Evolutionary conservation across 2,888 invertebrate species (phyloP), one percentile per base, ranked within the genome.

Genomic region (Desoria tigrina): DNA sequence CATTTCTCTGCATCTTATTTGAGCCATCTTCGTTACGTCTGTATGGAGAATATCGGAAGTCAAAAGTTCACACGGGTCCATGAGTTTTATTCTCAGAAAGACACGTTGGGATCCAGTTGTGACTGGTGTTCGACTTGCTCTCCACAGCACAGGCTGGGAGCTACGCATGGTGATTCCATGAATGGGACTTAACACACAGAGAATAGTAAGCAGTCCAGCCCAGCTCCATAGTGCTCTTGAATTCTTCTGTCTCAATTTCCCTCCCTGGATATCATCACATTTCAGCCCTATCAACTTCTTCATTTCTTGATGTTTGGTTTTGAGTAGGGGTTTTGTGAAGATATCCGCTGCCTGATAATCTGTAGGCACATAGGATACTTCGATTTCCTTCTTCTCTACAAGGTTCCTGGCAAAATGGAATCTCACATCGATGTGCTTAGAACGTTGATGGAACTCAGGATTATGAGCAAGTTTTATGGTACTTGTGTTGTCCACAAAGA

Each of bases 401-500:
- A 49, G 71, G 58, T 18, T 61, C 24, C 64, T 51, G 0, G 63
- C 61, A 49, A 61, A 76, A 51, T 74, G 73, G 53, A 70, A 69
- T 18, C 69, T 27, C 0, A 77, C 57, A 26, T 65, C 71, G 16
- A 77, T 77, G 57, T 78, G 77, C 51, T 77, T 77, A 0, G 74
- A 74, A 27, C 69, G 51, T 6, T 63, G 39, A 42, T 75, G 74
- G 23, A 67, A 62, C 32, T 72, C 73, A n/a, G n/a, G n/a, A n/a
- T n/a, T n/a, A n/a, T 2, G 71, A 67, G 70, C 67, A 4, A 77
- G 42, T 21, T 57, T 68, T 4, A 75, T 71, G 3, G 74, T 72
- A 26, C 68, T 69, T 39, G 66, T 68, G 56, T 45, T 32, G 28
- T 51, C 66, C 63, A 21, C n/a, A 58, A 49, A 37, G 42, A 58